Evolutionary conservation across 2,888 invertebrate species (phyloP).

Genomic region (Pandemis corylana): DNA sequence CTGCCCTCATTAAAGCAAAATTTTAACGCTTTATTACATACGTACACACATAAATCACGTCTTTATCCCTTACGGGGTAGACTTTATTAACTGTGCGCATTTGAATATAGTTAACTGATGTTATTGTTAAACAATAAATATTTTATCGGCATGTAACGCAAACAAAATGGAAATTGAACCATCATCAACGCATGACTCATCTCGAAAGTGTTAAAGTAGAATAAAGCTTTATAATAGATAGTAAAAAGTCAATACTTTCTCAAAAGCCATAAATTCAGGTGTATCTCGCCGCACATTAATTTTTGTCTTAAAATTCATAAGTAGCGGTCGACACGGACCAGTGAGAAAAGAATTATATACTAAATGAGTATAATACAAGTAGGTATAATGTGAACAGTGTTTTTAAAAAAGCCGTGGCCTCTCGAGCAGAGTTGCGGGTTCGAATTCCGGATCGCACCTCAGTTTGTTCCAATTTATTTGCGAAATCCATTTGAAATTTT

Average conservation of each 20-base stretch:
- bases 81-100: not conserved
- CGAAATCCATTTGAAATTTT: too few relatives aligned
- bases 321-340: conserved; percentile 20
- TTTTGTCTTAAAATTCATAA: conserved; percentile 37
- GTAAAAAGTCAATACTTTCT: conserved; percentile 36
- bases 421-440: too few relatives aligned
- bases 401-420: too few relatives aligned
- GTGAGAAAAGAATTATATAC: conserved; percentile 29
- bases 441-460: too few relatives aligned
- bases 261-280: conserved; percentile 32
- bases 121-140: conserved; percentile 6
- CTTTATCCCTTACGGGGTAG: too few relatives aligned
- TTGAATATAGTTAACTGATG: not conserved
- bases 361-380: conserved; percentile 25
- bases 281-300: conserved; percentile 28
- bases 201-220: conserved; percentile 31
- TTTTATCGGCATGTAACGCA: not conserved
- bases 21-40: too few relatives aligned
- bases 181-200: conserved; percentile 25
- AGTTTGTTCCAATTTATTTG: too few relatives aligned
- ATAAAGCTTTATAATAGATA: conserved; percentile 20
- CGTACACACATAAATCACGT: too few relatives aligned
- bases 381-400: too few relatives aligned
- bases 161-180: conserved; percentile 7
- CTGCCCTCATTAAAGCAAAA: too few relatives aligned